These are phyloP conservation scores for Venturia canescens DNA, from an alignment of 1,140 invertebrate genomes.

Conservation along the genomic window DNA sequence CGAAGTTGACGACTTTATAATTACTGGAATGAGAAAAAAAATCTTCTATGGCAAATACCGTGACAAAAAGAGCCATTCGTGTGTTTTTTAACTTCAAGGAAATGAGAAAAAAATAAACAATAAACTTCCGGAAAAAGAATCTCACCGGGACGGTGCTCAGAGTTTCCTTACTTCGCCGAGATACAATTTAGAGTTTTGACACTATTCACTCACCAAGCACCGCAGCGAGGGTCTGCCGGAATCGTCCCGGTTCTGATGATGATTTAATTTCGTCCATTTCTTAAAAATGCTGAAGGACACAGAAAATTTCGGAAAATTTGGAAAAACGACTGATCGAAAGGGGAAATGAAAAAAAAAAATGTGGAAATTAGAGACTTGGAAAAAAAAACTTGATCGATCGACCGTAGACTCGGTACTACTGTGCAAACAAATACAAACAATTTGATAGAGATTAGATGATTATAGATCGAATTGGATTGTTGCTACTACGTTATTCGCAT, in stretches of 20 bases:
- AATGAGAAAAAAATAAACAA: no score
- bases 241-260: neutral
- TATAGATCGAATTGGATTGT: neutral
- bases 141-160: no score
- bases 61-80: no score
- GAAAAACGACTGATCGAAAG: neutral
- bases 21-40: no score
- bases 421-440: neutral
- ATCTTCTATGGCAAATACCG: no score
- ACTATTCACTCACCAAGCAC: neutral
- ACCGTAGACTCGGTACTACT: no score
- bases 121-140: no score
- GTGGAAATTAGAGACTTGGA: neutral
- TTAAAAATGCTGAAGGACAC: conserved; percentile 25
- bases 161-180: no score
- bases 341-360: neutral
- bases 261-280: conserved; percentile 11
- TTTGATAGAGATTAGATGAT: neutral
- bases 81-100: no score
- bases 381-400: no score
- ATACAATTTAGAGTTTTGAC: no score
- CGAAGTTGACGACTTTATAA: no score
- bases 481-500: neutral
- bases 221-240: conserved; percentile 10
- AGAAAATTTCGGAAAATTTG: neutral